Conservation (phyloP, 92 coral and sea anemone species). For the Epizoanthus scotinus region DNA sequence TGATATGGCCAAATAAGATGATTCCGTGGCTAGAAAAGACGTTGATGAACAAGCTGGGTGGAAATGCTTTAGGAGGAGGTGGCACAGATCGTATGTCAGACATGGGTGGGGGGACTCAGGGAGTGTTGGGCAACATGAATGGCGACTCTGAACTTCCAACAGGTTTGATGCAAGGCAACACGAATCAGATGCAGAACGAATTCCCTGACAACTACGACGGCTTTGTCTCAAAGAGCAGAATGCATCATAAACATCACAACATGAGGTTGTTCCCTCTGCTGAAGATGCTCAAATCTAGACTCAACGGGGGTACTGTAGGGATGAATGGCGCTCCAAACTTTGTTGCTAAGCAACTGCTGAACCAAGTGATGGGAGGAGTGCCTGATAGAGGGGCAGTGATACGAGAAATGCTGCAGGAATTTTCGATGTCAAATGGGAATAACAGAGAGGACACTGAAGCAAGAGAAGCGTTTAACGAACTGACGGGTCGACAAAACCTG, state of each 20-base stretch:
- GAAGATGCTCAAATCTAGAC: constrained; percentile 58
- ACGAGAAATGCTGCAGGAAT: constrained; percentile 87
- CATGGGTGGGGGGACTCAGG: background rate
- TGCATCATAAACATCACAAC: constrained; percentile 36
- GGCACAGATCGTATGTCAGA: background rate
- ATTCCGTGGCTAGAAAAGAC: constrained; percentile 73
- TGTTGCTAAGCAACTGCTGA: constrained; percentile 62
- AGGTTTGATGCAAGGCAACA: constrained; percentile 2
- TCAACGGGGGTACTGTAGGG: constrained; percentile 44
- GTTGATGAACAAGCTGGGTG: constrained; percentile 59
- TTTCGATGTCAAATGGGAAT: constrained; percentile 72
- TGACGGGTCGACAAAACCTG: constrained; percentile 67
- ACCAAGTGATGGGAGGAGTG: constrained; percentile 67
- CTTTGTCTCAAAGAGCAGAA: constrained; percentile 29
- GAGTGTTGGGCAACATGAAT: background rate
- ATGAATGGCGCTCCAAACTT: constrained; percentile 46
- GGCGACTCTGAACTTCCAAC: constrained; percentile 36
- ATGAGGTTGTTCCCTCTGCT: constrained; percentile 69
- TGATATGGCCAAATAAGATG: constrained; percentile 96
- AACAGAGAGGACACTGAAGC: constrained; percentile 66
- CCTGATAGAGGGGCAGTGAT: constrained; percentile 79
- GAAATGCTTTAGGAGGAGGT: constrained; percentile 18
- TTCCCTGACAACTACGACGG: constrained; percentile 59
- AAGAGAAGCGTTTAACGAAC: constrained; percentile 71
- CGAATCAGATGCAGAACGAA: constrained; percentile 44